Evolutionary conservation across 1,140 invertebrate species (phyloP), one percentile per base, ranked within the genome.

Genomic region (Leptinotarsa texana): DNA sequence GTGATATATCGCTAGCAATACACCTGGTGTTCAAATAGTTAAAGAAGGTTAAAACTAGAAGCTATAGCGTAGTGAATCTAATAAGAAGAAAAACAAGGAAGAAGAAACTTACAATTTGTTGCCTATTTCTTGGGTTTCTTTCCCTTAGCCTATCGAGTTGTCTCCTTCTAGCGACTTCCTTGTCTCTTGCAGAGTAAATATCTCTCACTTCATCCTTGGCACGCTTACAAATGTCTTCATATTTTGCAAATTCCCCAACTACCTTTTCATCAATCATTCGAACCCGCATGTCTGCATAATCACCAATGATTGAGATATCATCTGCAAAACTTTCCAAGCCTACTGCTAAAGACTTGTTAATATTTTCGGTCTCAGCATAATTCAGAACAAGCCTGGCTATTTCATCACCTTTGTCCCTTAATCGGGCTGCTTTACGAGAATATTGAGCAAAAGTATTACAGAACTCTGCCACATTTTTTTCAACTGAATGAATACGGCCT

Each of bases 151-250:
- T 89, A 74, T 92, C 90, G 62, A 92, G 79, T 22, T 91, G 87
- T 76, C 89, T 89, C 78, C 91, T 91, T 57, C 89, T 85, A 3
- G 88, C 86, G 15, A 92, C 84, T 84, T 94, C 92, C 80, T 89
- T 91, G 73, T 93, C 91, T 24, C 91, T 86, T 0, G 90, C 90
- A 62, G 87, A 87, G 77, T 92, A 91, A 15, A 92, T 92, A 78
- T 90, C 88, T 78, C 92, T 93, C 0, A 94, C 85, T 82, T 93
- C 92, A 67, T 93, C 91, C 27, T 91, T 88, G 0, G 91, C 90
- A 77, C 91, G 88, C 80, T 92, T 93, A 79, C 93, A 94, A 74
- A 93, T 90, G 4, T 86, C 86, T 80, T 92, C 90, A 78, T 94
- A 94, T 76, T 92, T 90, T 6, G 89, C 89, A 71, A 94, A 83